Percentiles rank a stretch among this genome's conserved stretches.
These are phyloP conservation scores for Neopelma chrysocephalum DNA, from an alignment of 2,797 vertebrate species.

Conservation along the genomic window DNA sequence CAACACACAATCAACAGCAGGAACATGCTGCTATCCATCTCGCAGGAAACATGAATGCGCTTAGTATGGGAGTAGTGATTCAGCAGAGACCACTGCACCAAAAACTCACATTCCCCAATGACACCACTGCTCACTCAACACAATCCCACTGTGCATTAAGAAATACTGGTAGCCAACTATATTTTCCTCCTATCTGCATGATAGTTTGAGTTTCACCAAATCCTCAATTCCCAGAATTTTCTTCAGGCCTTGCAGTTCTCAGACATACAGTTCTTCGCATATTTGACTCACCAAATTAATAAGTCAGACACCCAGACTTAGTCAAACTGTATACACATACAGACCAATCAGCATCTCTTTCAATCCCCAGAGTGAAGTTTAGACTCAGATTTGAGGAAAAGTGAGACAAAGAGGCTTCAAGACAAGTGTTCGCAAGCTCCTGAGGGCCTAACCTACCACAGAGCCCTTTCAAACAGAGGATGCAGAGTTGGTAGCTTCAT, in stretches of 20 bases:
- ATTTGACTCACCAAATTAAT: neutral
- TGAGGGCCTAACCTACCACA: neutral
- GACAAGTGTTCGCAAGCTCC: neutral
- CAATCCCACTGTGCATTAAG: neutral
- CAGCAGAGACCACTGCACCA: neutral
- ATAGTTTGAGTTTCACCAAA: neutral
- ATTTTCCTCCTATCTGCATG: neutral
- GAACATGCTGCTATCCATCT: neutral
- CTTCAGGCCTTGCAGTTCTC: neutral
- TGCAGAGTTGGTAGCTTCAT: neutral
- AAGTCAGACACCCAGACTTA: neutral
- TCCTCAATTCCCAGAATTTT: neutral
- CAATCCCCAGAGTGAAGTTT: neutral
- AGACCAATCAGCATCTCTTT: neutral
- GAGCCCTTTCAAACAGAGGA: neutral
- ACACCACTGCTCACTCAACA: neutral
- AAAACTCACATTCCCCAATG: neutral
- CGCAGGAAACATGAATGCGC: rapidly evolving
- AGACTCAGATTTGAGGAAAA: neutral
- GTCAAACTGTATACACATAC: neutral
- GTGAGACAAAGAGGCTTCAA: neutral
- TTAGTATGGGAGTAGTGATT: neutral
- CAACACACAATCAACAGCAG: neutral
- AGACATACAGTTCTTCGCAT: neutral
- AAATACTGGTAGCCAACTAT: neutral